Base-by-base conservation (phyloP, 2,888 invertebrate species). In the Brachypterus glaber region DNA sequence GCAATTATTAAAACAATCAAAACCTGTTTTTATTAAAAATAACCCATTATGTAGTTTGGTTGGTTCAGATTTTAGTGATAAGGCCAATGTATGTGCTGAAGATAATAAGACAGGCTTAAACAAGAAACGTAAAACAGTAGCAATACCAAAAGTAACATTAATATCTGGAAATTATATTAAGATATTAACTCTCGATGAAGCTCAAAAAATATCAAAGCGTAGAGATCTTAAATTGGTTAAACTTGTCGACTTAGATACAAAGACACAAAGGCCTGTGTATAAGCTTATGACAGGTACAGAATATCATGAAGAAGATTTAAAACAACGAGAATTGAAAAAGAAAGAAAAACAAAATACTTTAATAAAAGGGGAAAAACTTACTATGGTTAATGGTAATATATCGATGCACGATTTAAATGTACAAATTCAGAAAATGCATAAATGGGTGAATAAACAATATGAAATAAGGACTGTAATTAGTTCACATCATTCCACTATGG, bases 151-250 rank as follows among this genome's bases (percentile, higher is more conserved):
- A 62, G 78, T 86, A 44, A 83, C 82, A 1, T 60, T 86, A 17
- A 66, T 84, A 40, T 65, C 69, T 24, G 63, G 71, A 18, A 50
- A 55, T 33, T 74, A 79, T 56, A 61, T 79, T 13, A 70, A 66
- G 43, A 68, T 83, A 2, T 72, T 73, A 1, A 74, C 79, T 16
- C 46, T 85, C 16, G 77, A 77, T 45, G 78, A 79, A 50, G 86
- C 86, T 0, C 70, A 77, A 49, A 82, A 72, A 57, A 52, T 87
- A 41, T 79, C 85, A 1, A 69, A 72, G 40, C 70, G 79, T 26
- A 68, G 82, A 47, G 76, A 81, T 34, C 64, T 86, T 43, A 79
- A 79, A 56, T 65, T 88, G 39, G 69, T 83, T 0, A 80, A 81
- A 66, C 62, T 82, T 16, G 61, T 76, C 44, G 81, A 85, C 59